Conservation (phyloP, 2,113 vertebrate species). For the Echinops telfairi region DNA sequence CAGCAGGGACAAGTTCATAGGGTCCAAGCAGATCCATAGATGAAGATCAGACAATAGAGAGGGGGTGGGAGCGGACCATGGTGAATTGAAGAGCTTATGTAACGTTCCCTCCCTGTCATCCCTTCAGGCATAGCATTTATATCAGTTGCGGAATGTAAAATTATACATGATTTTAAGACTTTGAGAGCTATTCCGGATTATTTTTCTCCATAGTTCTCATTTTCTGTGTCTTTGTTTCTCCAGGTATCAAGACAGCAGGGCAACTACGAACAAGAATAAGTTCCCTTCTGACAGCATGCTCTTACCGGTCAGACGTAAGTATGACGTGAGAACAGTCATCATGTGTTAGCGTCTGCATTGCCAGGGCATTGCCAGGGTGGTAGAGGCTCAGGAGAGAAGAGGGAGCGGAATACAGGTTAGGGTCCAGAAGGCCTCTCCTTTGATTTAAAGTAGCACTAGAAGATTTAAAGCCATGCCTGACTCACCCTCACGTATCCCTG, state of each 20-base stretch:
- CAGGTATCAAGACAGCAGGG: background rate
- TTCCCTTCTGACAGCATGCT: background rate
- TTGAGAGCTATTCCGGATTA: background rate
- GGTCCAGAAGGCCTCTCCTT: background rate
- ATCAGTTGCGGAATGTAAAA: background rate
- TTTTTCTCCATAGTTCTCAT: background rate
- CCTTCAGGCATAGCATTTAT: background rate
- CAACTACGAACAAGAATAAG: background rate
- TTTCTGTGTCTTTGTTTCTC: background rate
- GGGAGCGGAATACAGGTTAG: background rate
- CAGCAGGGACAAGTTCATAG: too few species aligned
- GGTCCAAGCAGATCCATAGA: too few species aligned
- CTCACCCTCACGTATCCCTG: too few species aligned
- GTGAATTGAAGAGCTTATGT: too few species aligned
- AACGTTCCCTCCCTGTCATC: background rate
- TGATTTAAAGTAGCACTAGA: background rate
- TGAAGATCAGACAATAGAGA: too few species aligned
- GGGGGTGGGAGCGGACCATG: too few species aligned
- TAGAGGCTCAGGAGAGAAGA: background rate
- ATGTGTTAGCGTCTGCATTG: too few species aligned
- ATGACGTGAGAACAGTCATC: too few species aligned
- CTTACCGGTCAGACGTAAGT: background rate
- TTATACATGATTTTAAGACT: background rate
- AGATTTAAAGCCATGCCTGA: fast-evolving
- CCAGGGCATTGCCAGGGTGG: fast-evolving